These are phyloP conservation scores for Trisateles emortualis DNA, from an alignment of 2,888 invertebrate genomes.

Conservation along the genomic window DNA sequence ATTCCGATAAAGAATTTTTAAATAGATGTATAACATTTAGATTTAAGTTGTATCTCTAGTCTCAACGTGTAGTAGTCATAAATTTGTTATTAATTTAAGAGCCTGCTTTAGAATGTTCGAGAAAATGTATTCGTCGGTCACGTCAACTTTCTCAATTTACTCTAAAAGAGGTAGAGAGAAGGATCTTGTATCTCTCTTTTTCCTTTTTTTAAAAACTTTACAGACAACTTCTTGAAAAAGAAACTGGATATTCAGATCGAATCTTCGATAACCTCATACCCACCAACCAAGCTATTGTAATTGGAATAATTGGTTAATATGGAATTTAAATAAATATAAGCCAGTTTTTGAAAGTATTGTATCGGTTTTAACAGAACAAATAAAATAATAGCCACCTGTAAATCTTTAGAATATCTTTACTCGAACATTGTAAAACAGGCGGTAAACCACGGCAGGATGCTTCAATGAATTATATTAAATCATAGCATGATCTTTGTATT, in stretches of 20 bases:
- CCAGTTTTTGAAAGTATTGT: too few species aligned
- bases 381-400: too few species aligned
- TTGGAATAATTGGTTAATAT: too few species aligned
- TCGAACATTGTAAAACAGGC: not conserved
- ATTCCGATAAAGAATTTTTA: conserved; percentile 57
- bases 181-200: not conserved
- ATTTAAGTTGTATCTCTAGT: conserved; percentile 80
- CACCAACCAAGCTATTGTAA: too few species aligned
- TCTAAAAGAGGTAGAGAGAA: conserved; percentile 18
- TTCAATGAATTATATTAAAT: conserved; percentile 35
- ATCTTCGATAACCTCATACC: too few species aligned
- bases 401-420: not conserved
- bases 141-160: conserved; percentile 1
- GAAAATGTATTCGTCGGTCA: conserved; percentile 47
- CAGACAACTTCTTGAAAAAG: too few species aligned
- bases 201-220: too few species aligned
- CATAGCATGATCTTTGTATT: conserved; percentile 44
- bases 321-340: too few species aligned
- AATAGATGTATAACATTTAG: conserved; percentile 52
- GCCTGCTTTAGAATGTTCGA: conserved; percentile 1
- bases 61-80: conserved; percentile 79
- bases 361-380: too few species aligned
- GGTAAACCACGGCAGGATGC: conserved; percentile 20
- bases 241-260: too few species aligned
- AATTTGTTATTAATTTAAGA: conserved; percentile 62